A percentile compares a stretch with the other conserved stretches of the same genome.
phyloP scores from a whole-genome alignment of 2,113 vertebrate genomes.

The Cacatua alba region DNA sequence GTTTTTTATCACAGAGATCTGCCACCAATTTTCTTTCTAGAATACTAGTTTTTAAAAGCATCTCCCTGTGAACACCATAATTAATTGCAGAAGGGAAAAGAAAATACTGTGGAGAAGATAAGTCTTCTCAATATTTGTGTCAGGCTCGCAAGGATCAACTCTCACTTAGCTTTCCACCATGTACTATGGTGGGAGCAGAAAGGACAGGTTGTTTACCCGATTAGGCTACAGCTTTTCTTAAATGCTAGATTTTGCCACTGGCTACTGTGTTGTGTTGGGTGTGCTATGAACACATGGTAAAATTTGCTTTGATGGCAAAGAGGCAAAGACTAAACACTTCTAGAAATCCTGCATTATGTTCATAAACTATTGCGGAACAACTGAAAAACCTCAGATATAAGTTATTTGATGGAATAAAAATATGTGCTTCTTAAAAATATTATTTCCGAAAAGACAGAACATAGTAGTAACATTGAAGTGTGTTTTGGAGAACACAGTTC shows the following conservation, averaged over 20 bases:
- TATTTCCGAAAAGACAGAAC: background rate
- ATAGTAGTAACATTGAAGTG: background rate
- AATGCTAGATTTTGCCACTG: background rate
- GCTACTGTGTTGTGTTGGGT: background rate
- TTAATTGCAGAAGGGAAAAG: background rate
- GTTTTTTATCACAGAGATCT: background rate
- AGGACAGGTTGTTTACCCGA: background rate
- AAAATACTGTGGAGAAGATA: background rate
- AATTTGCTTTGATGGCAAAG: background rate
- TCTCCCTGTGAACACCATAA: background rate
- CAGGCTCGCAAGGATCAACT: background rate
- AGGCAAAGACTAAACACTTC: background rate
- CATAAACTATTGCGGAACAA: background rate
- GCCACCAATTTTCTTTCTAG: background rate
- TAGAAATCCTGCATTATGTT: background rate
- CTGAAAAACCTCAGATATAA: background rate
- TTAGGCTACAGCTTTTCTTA: background rate
- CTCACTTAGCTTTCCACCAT: background rate
- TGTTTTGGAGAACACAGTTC: background rate
- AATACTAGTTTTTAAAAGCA: background rate
- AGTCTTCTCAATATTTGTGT: background rate
- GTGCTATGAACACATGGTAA: background rate
- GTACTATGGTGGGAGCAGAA: background rate
- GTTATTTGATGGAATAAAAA: background rate
- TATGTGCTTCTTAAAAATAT: background rate